Evolutionary conservation across 2,797 vertebrate genomes (phyloP), one percentile per base, ranked within the genome.

Genomic region (Pipistrellus nathusii): DNA sequence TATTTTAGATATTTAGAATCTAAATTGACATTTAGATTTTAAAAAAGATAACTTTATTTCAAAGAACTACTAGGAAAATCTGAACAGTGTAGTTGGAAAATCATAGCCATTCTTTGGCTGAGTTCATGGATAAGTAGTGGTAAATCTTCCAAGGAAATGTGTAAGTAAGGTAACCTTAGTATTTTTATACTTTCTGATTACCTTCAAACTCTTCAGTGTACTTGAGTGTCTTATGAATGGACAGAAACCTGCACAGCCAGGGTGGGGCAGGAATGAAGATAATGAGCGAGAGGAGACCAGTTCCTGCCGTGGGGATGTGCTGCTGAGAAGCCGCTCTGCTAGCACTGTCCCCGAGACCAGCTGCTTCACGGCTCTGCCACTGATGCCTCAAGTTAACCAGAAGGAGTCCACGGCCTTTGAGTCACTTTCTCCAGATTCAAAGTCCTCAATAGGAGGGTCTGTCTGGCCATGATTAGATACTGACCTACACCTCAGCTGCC

Each of bases 1-100:
- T 68, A 66, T 72, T 85, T 91, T 75, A 48, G 51, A 59, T 64
- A 90, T 82, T 77, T 89, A 68, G 78, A 95, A 68, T 75, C 10
- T n/a, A 75, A 88, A 51, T 66, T 25, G 48, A 83, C 1, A 21
- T 85, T 55, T 32, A 72, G 7, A 81, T 76, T 69, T 80, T 91
- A 90, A 38, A n/a, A 15, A 88, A 32, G 20, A 82, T 78, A 83
- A 71, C 35, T 92, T 76, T 82, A 68, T 92, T 85, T 88, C 23
- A 32, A 6, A 57, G 35, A 77, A 72, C 18, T 3, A 8, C 32
- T 93, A 82, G 73, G n/a, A 48, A 85, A 75, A 78, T 86, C 25
- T 83, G 69, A 85, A 25, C 59, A 73, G 27, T 59, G 9, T 73
- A 20, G 23, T 20, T 75, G n/a, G 72, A 77, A 85, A 62, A 55